phyloP scores from a whole-genome alignment of 2,888 invertebrate genomes.

The Ophonus ardosiacus region DNA sequence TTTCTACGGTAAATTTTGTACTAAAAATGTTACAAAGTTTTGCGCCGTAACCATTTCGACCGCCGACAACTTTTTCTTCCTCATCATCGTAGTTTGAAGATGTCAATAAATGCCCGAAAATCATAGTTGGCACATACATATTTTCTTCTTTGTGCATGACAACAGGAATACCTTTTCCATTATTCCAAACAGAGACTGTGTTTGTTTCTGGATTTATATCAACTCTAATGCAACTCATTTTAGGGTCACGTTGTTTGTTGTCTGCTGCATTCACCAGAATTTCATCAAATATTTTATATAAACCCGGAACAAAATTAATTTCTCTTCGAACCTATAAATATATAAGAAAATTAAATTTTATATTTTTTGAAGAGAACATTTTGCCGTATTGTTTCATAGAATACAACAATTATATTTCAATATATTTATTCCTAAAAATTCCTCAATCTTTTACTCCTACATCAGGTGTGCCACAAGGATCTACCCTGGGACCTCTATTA shows the following conservation, averaged over 20 bases:
- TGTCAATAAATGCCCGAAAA: constrained; percentile 98
- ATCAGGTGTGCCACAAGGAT: too few relatives aligned
- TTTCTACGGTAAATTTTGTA: constrained; percentile 96
- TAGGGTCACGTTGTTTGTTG: constrained; percentile 95
- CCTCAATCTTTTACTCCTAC: too few relatives aligned
- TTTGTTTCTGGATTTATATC: constrained; percentile 93
- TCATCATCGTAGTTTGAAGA: constrained; percentile 99
- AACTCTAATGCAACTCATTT: constrained; percentile 94
- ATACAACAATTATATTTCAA: too few relatives aligned
- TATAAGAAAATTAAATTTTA: neutral
- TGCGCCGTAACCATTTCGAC: constrained; percentile 99
- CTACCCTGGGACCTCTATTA: too few relatives aligned
- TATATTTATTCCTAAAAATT: too few relatives aligned
- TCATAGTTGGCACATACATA: constrained; percentile 99
- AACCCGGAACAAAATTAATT: constrained; percentile 94
- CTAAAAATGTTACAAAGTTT: constrained; percentile 99
- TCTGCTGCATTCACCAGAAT: constrained; percentile 99
- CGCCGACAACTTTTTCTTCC: constrained; percentile 97
- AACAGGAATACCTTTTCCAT: constrained; percentile 98
- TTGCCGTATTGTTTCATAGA: too few relatives aligned
- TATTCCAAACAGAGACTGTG: constrained; percentile 95
- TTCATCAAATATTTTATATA: constrained; percentile 99
- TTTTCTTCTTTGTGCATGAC: constrained; percentile 97
- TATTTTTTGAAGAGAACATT: too few relatives aligned
- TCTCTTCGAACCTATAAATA: constrained; percentile 81